phyloP scores from a whole-genome alignment of 2,113 vertebrate species.

The Phoxinus phoxinus region DNA sequence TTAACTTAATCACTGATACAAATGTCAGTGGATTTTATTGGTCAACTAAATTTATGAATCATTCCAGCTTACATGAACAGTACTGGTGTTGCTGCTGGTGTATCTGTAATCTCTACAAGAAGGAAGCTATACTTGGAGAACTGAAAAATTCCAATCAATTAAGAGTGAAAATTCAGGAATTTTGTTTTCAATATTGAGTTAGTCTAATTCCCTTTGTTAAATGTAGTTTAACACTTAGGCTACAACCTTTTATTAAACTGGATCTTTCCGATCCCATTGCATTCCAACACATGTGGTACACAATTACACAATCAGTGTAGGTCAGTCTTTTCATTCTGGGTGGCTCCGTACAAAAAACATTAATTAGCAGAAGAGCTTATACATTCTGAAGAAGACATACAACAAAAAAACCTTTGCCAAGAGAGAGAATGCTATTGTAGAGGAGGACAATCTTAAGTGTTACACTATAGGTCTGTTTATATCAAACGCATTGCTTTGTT shows the following conservation, averaged over 20 bases:
- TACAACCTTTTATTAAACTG: not conserved
- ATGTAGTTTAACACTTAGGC: not conserved
- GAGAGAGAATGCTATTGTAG: not conserved
- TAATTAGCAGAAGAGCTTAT: not conserved
- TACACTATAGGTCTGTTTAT: not conserved
- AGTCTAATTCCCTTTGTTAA: not conserved
- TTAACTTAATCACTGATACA: not conserved
- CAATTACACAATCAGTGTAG: not conserved
- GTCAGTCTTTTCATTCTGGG: not conserved
- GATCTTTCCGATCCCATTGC: not conserved
- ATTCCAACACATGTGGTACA: not conserved
- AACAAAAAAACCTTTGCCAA: not conserved
- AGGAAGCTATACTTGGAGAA: not conserved
- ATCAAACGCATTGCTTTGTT: not conserved
- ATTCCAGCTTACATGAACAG: not conserved
- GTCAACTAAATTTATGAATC: not conserved
- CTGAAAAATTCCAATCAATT: not conserved
- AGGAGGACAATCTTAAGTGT: not conserved
- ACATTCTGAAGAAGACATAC: not conserved
- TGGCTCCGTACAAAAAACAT: not conserved
- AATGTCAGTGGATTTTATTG: conserved; percentile 38
- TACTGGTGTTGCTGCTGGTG: not conserved
- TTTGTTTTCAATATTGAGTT: not conserved
- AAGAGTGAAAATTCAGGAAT: not conserved
- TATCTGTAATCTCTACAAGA: conserved; percentile 9